Evolutionary conservation across 92 coral and sea anemone species (phyloP).

Genomic region (Porites divaricata): DNA sequence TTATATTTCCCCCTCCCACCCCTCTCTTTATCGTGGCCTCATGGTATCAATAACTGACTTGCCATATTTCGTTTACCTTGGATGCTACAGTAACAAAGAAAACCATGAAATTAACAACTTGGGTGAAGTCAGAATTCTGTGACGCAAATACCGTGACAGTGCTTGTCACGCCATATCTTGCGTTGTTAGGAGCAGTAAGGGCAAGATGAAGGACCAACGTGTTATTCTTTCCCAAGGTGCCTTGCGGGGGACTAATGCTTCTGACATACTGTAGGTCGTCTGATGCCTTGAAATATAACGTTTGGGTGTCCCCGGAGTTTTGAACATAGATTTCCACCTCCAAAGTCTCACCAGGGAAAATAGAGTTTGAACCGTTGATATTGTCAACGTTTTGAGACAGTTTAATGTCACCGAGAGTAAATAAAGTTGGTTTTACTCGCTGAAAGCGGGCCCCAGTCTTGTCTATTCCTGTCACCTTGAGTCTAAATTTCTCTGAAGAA

Average conservation of each 20-base stretch:
- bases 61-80: conserved; percentile 29
- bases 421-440: conserved; percentile 45
- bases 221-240: conserved; percentile 12
- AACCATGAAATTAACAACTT: conserved; percentile 48
- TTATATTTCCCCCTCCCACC: too few relatives aligned
- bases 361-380: neutral
- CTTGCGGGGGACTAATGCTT: neutral
- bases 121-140: conserved; percentile 28
- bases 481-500: conserved; percentile 30
- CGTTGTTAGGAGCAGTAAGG: conserved; percentile 22
- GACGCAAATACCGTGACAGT: conserved; percentile 55
- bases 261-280: conserved; percentile 38
- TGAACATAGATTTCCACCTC: conserved; percentile 37
- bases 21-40: too few relatives aligned
- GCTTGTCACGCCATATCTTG: conserved; percentile 51
- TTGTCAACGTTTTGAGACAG: conserved; percentile 22
- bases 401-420: conserved; percentile 42
- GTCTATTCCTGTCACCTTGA: conserved; percentile 51
- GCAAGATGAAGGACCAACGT: conserved; percentile 7
- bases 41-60: too few relatives aligned
- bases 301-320: conserved; percentile 45
- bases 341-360: conserved; percentile 46
- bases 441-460: conserved; percentile 31
- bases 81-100: conserved; percentile 63
- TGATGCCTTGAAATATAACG: conserved; percentile 36